Conservation (phyloP, 2,888 invertebrate genomes). For the Polydrusus tereticollis region DNA sequence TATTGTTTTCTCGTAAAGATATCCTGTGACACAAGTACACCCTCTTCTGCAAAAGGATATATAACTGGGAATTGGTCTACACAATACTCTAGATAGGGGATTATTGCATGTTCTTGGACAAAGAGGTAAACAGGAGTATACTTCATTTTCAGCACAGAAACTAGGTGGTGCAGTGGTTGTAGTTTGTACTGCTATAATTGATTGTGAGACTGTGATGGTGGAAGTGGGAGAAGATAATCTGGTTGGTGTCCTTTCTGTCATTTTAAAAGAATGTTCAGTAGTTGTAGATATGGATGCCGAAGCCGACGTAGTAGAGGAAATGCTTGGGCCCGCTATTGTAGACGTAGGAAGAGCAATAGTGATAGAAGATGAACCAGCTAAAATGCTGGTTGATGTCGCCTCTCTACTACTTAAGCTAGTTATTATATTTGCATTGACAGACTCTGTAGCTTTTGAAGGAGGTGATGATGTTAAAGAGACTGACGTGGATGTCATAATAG, state of each 20-base stretch:
- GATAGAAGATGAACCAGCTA: not conserved
- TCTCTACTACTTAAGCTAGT: not conserved
- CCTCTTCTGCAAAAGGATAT: constrained; percentile 29
- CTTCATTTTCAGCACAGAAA: constrained; percentile 36
- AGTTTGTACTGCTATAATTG: not conserved
- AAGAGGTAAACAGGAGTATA: constrained; percentile 36
- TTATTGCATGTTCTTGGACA: constrained; percentile 41
- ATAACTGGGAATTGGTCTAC: constrained; percentile 19
- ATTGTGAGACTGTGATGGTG: not conserved
- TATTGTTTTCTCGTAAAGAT: constrained; percentile 23
- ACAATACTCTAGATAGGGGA: constrained; percentile 34
- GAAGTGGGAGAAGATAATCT: not conserved
- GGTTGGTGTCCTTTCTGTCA: no score
- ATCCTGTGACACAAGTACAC: constrained; percentile 34
- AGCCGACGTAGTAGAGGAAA: no score
- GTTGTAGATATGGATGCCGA: no score
- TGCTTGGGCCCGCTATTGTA: no score
- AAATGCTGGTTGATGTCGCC: not conserved
- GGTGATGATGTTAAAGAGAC: not conserved
- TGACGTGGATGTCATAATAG: no score
- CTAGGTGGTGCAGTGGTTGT: not conserved
- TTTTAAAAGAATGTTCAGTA: no score
- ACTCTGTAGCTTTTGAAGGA: not conserved
- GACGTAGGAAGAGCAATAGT: no score
- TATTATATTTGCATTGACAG: not conserved